These are phyloP conservation scores for Apamea anceps DNA, from an alignment of 2,888 invertebrate genomes.

Conservation along the genomic window DNA sequence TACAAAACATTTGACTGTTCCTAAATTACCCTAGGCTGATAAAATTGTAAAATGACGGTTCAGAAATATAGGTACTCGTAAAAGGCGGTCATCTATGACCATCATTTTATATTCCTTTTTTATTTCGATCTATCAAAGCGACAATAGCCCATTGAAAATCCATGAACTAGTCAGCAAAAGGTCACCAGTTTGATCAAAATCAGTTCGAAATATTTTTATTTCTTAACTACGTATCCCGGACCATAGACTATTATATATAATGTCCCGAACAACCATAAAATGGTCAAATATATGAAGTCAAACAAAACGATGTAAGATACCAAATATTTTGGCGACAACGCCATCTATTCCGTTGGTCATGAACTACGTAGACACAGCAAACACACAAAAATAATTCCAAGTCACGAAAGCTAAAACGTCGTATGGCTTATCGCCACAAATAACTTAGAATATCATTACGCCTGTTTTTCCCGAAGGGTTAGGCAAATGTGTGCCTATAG, in stretches of 20 bases:
- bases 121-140: not conserved
- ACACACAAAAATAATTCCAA: not conserved
- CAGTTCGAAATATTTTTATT: not conserved
- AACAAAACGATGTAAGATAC: not conserved
- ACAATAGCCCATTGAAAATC: not conserved
- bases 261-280: not conserved
- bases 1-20: too few relatives aligned
- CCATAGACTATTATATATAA: too few relatives aligned
- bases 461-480: not conserved
- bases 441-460: not conserved
- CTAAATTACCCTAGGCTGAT: too few relatives aligned
- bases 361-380: constrained; percentile 5
- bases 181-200: not conserved
- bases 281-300: not conserved
- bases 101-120: not conserved
- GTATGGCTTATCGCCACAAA: not conserved
- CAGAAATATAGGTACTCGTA: too few relatives aligned
- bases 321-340: not conserved
- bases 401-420: not conserved
- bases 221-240: too few relatives aligned
- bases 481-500: too few relatives aligned
- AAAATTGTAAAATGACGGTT: not conserved
- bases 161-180: not conserved
- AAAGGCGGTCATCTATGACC: too few relatives aligned
- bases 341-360: constrained; percentile 1